These are phyloP conservation scores for Tetraneura akinire DNA, from an alignment of 1,140 invertebrate species.

Conservation along the genomic window DNA sequence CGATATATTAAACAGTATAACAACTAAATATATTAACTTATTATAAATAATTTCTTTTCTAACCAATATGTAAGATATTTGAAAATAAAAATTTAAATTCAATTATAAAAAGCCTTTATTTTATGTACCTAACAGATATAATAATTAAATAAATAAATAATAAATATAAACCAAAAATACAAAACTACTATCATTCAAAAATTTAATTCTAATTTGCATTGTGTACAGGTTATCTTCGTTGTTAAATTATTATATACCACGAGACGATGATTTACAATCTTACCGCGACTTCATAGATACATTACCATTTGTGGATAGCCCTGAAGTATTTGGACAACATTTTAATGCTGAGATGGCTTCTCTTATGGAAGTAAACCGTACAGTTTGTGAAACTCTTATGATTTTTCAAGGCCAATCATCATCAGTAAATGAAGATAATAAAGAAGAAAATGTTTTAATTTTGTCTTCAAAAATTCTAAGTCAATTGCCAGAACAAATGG, in stretches of 20 bases:
- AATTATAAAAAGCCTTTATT: no score
- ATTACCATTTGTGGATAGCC: conserved; percentile 74
- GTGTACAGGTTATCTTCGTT: conserved; percentile 58
- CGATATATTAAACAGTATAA: no score
- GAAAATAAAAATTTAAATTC: no score
- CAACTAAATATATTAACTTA: no score
- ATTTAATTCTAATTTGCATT: not conserved
- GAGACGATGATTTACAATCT: conserved; percentile 75
- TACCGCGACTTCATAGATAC: conserved; percentile 69
- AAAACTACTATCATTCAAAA: no score
- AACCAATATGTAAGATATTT: no score
- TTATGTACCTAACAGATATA: no score
- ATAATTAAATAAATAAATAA: no score
- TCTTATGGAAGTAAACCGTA: conserved; percentile 73
- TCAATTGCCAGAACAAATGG: conserved; percentile 72
- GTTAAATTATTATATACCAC: conserved; percentile 76
- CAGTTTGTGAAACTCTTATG: conserved; percentile 79
- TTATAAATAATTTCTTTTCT: no score
- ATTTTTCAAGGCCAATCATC: conserved; percentile 73
- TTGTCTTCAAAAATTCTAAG: conserved; percentile 70
- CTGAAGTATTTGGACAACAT: conserved; percentile 86
- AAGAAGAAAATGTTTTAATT: conserved; percentile 74
- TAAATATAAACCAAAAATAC: no score
- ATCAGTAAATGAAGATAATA: conserved; percentile 61
- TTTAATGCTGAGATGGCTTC: conserved; percentile 89